A percentile compares a stretch with the other conserved stretches of the same genome.
These are phyloP conservation scores for Labeo catla DNA, from an alignment of 2,113 vertebrate species.

Conservation along the genomic window DNA sequence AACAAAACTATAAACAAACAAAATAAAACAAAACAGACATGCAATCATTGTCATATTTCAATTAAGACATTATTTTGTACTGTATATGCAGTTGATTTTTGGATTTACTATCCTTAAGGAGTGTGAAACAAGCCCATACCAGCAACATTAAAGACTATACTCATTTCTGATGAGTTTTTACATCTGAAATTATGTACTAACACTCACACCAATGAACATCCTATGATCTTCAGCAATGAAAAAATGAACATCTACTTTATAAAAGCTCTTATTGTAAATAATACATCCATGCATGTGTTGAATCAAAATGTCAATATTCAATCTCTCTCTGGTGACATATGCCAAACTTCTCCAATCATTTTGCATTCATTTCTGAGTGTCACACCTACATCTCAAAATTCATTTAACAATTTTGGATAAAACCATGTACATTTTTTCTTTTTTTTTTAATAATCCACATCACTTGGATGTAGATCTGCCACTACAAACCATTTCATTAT, in stretches of 20 bases:
- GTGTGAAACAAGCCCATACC: neutral
- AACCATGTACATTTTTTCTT: too few species aligned
- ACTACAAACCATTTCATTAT: neutral
- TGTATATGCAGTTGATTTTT: neutral
- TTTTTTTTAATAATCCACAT: neutral
- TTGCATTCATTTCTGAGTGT: neutral
- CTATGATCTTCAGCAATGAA: neutral
- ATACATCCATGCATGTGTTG: neutral
- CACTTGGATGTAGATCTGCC: neutral
- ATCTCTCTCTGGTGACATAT: neutral
- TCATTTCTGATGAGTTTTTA: neutral
- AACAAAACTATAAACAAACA: neutral
- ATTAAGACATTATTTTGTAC: neutral
- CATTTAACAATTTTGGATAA: too few species aligned
- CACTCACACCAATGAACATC: neutral
- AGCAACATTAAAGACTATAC: neutral
- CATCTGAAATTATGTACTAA: neutral
- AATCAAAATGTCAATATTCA: neutral
- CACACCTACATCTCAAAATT: neutral
- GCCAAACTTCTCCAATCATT: neutral
- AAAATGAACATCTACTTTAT: neutral
- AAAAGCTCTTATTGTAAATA: neutral
- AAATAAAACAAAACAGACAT: neutral
- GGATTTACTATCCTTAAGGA: neutral
- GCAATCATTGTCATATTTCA: neutral